These are phyloP conservation scores for Mamestra configurata DNA, from an alignment of 1,140 invertebrate species.

Conservation along the genomic window DNA sequence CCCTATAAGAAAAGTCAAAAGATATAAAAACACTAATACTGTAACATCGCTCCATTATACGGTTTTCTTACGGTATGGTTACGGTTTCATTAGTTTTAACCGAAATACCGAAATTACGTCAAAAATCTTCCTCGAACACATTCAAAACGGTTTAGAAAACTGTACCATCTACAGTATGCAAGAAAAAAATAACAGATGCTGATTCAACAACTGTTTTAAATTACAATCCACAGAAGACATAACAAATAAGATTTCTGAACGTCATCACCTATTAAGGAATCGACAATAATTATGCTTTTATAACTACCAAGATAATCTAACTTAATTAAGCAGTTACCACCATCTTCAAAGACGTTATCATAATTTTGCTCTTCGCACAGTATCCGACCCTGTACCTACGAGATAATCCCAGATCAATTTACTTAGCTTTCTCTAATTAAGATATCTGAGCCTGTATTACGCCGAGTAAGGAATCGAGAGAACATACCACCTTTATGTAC, in stretches of 20 bases:
- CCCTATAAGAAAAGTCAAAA: too few relatives aligned
- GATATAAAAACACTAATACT: too few relatives aligned
- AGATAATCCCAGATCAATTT: slow-evolving; percentile 34
- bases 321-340: not conserved
- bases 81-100: too few relatives aligned
- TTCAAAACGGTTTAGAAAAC: not conserved
- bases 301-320: not conserved
- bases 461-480: not conserved
- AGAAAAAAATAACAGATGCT: too few relatives aligned
- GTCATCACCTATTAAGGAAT: too few relatives aligned
- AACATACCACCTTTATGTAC: slow-evolving; percentile 4
- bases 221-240: too few relatives aligned
- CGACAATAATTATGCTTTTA: not conserved
- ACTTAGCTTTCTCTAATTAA: slow-evolving; percentile 38
- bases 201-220: too few relatives aligned
- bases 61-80: not conserved
- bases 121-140: not conserved
- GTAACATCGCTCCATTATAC: too few relatives aligned
- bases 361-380: not conserved
- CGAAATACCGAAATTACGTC: not conserved
- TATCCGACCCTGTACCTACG: not conserved
- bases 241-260: too few relatives aligned
- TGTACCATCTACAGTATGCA: not conserved
- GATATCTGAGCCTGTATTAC: slow-evolving; percentile 8
- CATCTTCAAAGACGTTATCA: not conserved